phyloP scores from a whole-genome alignment of 2,888 invertebrate genomes.

The Mythimna ferrago region DNA sequence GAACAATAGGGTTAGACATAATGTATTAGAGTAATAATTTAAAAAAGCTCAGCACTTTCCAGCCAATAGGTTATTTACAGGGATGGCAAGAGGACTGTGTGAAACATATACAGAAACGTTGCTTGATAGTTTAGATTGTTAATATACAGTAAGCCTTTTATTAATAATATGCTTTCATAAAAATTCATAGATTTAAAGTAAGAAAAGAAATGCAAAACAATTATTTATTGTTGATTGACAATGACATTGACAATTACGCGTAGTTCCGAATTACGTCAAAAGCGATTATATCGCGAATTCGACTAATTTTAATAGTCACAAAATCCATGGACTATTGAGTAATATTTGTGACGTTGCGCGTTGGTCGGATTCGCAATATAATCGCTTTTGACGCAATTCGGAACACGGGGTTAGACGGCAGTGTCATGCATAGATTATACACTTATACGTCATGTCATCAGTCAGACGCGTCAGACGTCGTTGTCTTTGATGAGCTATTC shows the following conservation, averaged over 20 bases:
- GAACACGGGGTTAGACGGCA: too few relatives aligned
- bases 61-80: slow-evolving; percentile 23
- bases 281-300: too few relatives aligned
- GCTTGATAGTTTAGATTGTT: slow-evolving; percentile 16
- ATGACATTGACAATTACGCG: background rate
- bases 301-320: too few relatives aligned
- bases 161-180: background rate
- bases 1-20: slow-evolving; percentile 92
- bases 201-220: background rate
- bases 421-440: too few relatives aligned
- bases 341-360: too few relatives aligned
- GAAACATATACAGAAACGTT: background rate
- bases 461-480: too few relatives aligned
- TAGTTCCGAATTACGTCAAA: too few relatives aligned
- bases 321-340: too few relatives aligned
- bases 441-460: too few relatives aligned
- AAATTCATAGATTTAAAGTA: background rate
- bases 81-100: slow-evolving; percentile 5
- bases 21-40: background rate
- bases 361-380: too few relatives aligned
- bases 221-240: background rate
- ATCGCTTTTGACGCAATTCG: too few relatives aligned
- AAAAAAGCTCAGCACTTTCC: background rate
- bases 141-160: slow-evolving; percentile 3
- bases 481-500: too few relatives aligned